Percentiles rank a stretch among this genome's conserved stretches.
Conservation (phyloP, 2,113 vertebrate genomes). For the Jacana jacana region DNA sequence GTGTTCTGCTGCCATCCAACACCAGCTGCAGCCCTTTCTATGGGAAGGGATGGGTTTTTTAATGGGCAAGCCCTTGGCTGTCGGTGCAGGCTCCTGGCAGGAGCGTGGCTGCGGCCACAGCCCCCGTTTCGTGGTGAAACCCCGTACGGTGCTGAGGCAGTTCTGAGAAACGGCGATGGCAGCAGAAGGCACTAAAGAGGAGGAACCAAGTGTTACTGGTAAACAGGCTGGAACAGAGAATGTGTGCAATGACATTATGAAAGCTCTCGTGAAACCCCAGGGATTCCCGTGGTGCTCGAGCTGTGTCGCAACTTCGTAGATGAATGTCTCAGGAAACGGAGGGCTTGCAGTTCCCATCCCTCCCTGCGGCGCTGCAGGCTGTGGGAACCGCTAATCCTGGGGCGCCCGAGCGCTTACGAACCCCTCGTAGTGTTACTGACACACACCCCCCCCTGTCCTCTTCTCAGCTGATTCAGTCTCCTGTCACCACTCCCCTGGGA, state of each 20-base stretch:
- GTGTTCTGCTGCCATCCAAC: neutral
- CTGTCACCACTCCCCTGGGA: constrained; percentile 88
- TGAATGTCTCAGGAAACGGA: neutral
- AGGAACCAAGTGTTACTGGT: neutral
- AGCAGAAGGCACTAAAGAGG: neutral
- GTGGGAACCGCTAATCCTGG: neutral
- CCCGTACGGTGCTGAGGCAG: neutral
- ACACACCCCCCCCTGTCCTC: neutral
- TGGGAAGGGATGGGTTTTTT: neutral
- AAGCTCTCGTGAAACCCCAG: neutral
- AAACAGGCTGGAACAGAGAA: neutral
- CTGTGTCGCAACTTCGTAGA: neutral
- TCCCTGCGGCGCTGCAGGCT: accelerated
- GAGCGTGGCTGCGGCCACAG: neutral
- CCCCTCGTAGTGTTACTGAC: neutral
- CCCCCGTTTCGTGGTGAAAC: neutral
- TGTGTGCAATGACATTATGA: neutral
- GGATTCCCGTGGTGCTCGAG: neutral
- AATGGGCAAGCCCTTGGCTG: neutral
- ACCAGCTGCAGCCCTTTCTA: neutral
- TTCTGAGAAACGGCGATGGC: neutral
- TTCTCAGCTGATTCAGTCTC: constrained; percentile 91
- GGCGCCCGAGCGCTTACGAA: too few relatives aligned
- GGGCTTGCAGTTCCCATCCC: neutral
- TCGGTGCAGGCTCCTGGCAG: neutral